Evolutionary conservation across 1,140 invertebrate genomes (phyloP), one percentile per base, ranked within the genome.

Genomic region (Phymastichus coffea): DNA sequence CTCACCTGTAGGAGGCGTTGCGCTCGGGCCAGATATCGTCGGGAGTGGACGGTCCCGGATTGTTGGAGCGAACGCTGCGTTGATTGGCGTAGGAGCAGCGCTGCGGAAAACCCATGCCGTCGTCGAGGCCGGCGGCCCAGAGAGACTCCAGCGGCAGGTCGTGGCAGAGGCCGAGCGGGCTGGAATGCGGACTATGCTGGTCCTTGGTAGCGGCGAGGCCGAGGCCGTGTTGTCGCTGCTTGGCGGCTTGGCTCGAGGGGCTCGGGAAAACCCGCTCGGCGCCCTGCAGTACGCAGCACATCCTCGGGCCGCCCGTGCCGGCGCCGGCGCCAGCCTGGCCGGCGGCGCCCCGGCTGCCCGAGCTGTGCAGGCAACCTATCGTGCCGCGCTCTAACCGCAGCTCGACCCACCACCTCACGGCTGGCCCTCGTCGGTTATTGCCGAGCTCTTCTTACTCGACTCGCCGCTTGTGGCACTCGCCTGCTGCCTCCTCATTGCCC

Each of bases 281-380:
- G 63, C 72, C 68, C 56, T 75, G 71, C 55, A 75, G 70, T 55
- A 75, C 72, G 70, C 73, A 75, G 70, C 73, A 75, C 73, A 75
- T 75, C 43, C 67, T 74, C 46, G 68, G 63, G 62, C 68, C 62
- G 43, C 64, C 55, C 47, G 64, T 64, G 38, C 67, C 66, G 61
- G 61, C 66, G 63, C 63, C 64, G 30, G 23, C 47, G 28, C 20
- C 52, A 4, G 14, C 67, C 59, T 65, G 69, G 61, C 68, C 65
- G 65, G 66, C 70, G 64, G 66, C 70, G 33, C 69, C 71, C 70
- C 72, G 67, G 61, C 61, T 66, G 67, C 70, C 71, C 47, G 65
- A 68, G 64, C 73, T 75, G 67, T 75, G 73, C 66, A 75, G 72
- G 72, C 73, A 75, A 74, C 73, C 73, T 75, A 75, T 75, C 67